Evolutionary conservation across 2,113 vertebrate species (phyloP).

Genomic region (Tonatia bakeri): DNA sequence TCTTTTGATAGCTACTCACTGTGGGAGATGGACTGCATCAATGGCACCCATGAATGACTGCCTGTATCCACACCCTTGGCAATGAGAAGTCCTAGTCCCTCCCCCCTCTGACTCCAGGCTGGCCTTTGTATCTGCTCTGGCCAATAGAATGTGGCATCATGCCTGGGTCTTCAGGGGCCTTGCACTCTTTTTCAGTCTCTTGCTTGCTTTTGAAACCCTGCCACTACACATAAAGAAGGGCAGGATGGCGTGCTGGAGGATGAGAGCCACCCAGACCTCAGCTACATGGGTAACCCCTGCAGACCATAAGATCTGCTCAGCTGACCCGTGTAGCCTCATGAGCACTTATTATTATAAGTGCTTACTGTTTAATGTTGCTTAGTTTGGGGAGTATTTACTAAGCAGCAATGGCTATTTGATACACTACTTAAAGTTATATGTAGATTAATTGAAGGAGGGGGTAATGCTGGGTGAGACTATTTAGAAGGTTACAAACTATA

Average conservation of each 20-base stretch:
- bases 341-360: not conserved
- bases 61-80: not conserved
- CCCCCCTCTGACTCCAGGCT: not conserved
- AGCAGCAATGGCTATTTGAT: not conserved
- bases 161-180: not conserved
- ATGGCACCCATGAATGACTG: not conserved
- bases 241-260: not conserved
- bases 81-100: not conserved
- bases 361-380: not conserved
- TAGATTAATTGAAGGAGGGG: not conserved
- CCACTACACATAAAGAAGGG: not conserved
- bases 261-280: not conserved
- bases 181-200: not conserved
- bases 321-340: not conserved
- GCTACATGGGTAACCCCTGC: not conserved
- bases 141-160: not conserved
- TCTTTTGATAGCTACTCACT: not conserved
- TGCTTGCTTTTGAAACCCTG: not conserved
- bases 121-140: not conserved
- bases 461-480: not conserved
- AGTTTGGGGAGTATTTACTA: not conserved
- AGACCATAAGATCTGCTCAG: not conserved
- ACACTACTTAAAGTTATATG: not conserved
- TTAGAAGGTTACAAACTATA: not conserved
- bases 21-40: not conserved